phyloP scores from a whole-genome alignment of 2,888 invertebrate genomes.

The Plagodis pulveraria region DNA sequence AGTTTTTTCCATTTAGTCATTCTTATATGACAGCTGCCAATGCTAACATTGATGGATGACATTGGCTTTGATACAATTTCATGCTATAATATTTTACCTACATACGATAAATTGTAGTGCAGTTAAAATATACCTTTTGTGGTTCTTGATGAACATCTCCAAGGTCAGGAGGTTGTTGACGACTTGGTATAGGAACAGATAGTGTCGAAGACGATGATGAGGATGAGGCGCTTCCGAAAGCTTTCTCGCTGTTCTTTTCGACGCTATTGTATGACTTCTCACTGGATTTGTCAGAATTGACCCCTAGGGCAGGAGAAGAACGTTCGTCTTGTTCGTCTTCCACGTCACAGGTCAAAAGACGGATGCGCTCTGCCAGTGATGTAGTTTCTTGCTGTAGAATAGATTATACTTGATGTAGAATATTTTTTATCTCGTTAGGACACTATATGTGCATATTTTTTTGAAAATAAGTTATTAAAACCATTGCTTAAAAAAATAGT shows the following conservation, averaged over 20 bases:
- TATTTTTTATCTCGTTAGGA: background rate
- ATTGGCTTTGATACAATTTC: too few relatives aligned
- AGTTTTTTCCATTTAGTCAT: too few relatives aligned
- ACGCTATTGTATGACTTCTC: conserved; percentile 83
- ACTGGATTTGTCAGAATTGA: conserved; percentile 85
- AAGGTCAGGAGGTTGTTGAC: conserved; percentile 71
- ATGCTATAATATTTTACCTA: too few relatives aligned
- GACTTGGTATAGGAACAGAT: conserved; percentile 60
- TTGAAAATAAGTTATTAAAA: too few relatives aligned
- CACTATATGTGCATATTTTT: background rate
- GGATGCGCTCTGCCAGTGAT: conserved; percentile 93
- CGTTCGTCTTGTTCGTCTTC: conserved; percentile 87
- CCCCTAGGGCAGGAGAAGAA: conserved; percentile 87
- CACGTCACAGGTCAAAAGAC: conserved; percentile 93
- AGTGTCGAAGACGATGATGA: conserved; percentile 76
- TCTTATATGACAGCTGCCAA: too few relatives aligned
- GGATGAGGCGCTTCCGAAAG: conserved; percentile 83
- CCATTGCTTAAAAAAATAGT: too few relatives aligned
- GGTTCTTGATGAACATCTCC: conserved; percentile 75
- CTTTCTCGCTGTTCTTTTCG: conserved; percentile 80
- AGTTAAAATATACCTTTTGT: conserved; percentile 56
- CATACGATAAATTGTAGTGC: too few relatives aligned
- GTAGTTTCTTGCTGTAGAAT: conserved; percentile 85
- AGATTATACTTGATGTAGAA: too few relatives aligned
- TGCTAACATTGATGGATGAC: too few relatives aligned